Evolutionary conservation across 2,888 invertebrate species (phyloP).

Genomic region (Spisula subtruncata): DNA sequence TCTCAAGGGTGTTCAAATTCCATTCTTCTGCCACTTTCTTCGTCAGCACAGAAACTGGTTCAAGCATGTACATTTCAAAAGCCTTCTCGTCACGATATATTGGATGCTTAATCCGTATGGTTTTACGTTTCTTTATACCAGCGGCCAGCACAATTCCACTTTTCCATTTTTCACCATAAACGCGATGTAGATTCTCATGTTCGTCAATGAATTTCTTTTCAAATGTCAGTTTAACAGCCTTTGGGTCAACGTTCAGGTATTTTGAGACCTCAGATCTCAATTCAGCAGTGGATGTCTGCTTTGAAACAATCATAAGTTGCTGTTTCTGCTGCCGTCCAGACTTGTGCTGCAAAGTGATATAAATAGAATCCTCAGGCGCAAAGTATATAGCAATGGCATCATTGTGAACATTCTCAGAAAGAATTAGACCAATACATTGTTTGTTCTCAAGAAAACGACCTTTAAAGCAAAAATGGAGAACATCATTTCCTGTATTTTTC

Average conservation of each 20-base stretch:
- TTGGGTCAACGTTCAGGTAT: conserved; percentile 48
- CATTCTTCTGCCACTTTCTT: conserved; percentile 50
- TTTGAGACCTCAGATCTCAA: conserved; percentile 50
- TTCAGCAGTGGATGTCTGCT: conserved; percentile 46
- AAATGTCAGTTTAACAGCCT: conserved; percentile 58
- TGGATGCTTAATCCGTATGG: conserved; percentile 49
- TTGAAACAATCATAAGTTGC: conserved; percentile 34
- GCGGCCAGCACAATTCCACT: conserved; percentile 53
- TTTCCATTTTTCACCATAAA: conserved; percentile 23
- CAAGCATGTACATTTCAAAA: conserved; percentile 60
- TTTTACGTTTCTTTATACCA: conserved; percentile 65
- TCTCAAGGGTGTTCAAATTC: conserved; percentile 40
- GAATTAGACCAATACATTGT: conserved; percentile 41
- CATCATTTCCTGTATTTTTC: conserved; percentile 6
- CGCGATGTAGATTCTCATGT: conserved; percentile 29
- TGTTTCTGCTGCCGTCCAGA: conserved; percentile 28
- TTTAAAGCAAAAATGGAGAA: conserved; percentile 52
- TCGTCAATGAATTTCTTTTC: conserved; percentile 60
- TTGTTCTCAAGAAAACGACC: conserved; percentile 34
- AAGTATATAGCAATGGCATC: conserved; percentile 42
- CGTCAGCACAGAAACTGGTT: conserved; percentile 54
- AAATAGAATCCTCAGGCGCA: conserved; percentile 41
- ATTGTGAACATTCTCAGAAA: conserved; percentile 22
- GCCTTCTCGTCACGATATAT: conserved; percentile 30
- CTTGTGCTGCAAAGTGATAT: conserved; percentile 39